Conservation (phyloP, 2,797 vertebrate species). For the Chlorospingus flavigularis region DNA sequence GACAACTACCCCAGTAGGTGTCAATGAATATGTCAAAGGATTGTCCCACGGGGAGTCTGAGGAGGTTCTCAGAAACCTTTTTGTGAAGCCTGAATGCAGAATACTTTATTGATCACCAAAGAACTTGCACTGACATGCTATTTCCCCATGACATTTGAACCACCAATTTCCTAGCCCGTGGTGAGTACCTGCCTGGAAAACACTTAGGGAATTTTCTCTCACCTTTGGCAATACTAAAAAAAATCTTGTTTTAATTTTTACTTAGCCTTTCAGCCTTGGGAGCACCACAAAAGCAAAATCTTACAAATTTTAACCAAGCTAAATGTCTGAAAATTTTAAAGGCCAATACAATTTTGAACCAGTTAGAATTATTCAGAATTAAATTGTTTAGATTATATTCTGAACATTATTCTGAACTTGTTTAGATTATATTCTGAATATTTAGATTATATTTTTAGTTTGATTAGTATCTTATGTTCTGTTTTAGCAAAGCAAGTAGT, state of each 20-base stretch:
- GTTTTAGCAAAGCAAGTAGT: not conserved
- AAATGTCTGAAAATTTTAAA: not conserved
- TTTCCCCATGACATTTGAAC: conserved; percentile 74
- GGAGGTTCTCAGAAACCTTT: conserved; percentile 64
- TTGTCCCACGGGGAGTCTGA: conserved; percentile 56
- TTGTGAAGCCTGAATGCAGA: conserved; percentile 74
- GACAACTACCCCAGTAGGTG: conserved; percentile 69
- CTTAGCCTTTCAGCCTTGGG: not conserved
- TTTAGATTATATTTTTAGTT: not conserved
- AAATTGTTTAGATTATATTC: not conserved
- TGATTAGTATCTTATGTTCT: not conserved
- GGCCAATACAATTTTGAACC: not conserved
- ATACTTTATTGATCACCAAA: conserved; percentile 77
- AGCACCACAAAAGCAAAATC: not conserved
- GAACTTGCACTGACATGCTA: conserved; percentile 75
- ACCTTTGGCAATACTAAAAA: not conserved
- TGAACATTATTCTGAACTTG: not conserved
- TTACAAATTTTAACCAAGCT: not conserved
- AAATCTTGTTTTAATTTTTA: not conserved
- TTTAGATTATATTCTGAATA: not conserved
- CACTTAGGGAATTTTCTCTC: not conserved
- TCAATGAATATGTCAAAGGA: conserved; percentile 72
- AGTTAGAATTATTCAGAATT: not conserved
- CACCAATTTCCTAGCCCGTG: not conserved
- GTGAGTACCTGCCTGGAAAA: conserved; percentile 24